Conservation (phyloP, 1,140 invertebrate species). For the Pogonus chalceus region DNA sequence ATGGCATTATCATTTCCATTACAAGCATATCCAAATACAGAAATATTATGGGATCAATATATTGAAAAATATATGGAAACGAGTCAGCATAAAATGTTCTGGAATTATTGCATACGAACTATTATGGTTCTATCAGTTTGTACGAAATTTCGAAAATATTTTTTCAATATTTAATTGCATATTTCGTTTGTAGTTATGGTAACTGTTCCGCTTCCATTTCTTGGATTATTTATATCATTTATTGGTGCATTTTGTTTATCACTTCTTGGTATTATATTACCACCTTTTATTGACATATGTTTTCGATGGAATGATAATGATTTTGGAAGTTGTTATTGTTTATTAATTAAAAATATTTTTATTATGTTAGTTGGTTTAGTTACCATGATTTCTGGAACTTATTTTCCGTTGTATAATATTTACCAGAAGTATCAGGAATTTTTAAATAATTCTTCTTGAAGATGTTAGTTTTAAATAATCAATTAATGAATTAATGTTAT, state of each 20-base stretch:
- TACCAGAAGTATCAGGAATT: too few relatives aligned
- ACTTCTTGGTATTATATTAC: background rate
- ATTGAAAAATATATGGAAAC: background rate
- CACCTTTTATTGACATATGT: background rate
- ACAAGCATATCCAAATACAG: background rate
- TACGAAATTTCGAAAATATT: background rate
- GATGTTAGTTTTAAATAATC: too few relatives aligned
- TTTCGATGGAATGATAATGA: background rate
- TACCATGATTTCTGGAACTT: too few relatives aligned
- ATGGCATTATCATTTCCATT: background rate
- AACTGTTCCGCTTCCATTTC: background rate
- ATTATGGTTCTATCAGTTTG: background rate
- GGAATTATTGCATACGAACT: background rate
- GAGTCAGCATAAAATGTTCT: background rate
- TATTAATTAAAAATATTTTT: background rate
- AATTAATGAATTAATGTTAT: too few relatives aligned
- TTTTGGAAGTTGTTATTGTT: background rate
- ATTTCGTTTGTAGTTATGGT: background rate
- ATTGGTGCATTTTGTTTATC: background rate
- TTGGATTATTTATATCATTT: background rate
- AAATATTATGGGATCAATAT: background rate
- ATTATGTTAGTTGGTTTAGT: background rate
- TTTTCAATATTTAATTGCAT: background rate
- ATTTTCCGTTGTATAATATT: too few relatives aligned
- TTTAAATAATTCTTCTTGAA: too few relatives aligned